Base-by-base conservation (phyloP, 2,888 invertebrate species). In the Plebejus melissa region DNA sequence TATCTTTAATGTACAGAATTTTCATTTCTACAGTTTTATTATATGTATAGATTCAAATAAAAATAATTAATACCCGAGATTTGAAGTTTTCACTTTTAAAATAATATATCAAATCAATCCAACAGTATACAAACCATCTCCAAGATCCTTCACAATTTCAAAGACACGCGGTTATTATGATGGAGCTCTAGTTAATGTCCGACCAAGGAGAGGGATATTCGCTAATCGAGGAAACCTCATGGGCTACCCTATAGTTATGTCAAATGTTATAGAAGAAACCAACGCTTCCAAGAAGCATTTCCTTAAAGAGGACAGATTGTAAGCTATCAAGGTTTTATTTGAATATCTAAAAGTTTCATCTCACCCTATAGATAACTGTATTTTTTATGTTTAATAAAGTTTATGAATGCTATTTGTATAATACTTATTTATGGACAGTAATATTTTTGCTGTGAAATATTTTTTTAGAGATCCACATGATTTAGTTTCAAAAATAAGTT, bases 211-310 rank as follows among this genome's bases (percentile, higher is more conserved):
- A 22, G 85, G 85, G 77, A 76, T 86, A 76, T 92, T 81, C 78
- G 80, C 86, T 28, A 81, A 91, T 74, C 83, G 91, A 1, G 80
- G 81, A n/a, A 82, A 91, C 77, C 78, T 90, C 5, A 87, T 83
- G 84, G 87, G 89, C 0, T 86, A 88, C 75, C 80, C 86, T 0
- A 77, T 92, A 4, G 88, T 86, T 0, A 89, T 91, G 86, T 82
- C 88, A 13, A 88, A 88, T 58, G 89, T 88, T 1, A 86, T 92
- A 57, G 88, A 88, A 75, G 89, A 91, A 74, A 90, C 87, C 74
- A 91, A 91, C 76, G 80, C 80, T 0, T 85, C 89, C 0, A 79
- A 77, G 32, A 83, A 86, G 22, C 88, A 90, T 79, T 76, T 91
- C n/a, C 81, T 84, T 0, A 81, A 81, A 65, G 90, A 91, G 74